Evolutionary conservation across 2,113 vertebrate species (phyloP), one percentile per base, ranked within the genome.

Genomic region (Neodon shergylaensis): DNA sequence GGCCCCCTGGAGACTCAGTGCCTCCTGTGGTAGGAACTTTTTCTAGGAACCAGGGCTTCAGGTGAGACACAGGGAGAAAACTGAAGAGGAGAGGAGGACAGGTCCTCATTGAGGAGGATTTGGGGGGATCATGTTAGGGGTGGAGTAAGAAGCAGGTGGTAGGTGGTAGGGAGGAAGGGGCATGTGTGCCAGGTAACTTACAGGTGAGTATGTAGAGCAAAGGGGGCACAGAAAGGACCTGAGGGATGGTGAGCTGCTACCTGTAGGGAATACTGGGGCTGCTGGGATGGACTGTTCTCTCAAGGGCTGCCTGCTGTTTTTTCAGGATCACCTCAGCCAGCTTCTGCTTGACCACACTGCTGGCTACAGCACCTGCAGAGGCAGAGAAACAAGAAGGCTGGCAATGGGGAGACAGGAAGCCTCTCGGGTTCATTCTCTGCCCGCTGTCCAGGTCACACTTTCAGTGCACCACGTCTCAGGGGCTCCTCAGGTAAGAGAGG

Each of bases 321-420:
- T 99, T 99, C 81, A 99, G 98, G 96, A 99, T 99, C 93, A 99
- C 99, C 95, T 99, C 99, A 0, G 99, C 99, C 95, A 99, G 98
- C 94, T 99, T 99, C 98, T 99, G 99, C 97, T 98, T 99, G 44
- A 99, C 99, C 88, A 98, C 98, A 0, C 99, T 99, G 98, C 99
- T 99, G 97, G 99, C 99, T 52, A 99, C 98, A 0, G 99, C 99
- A 98, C 99, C 99, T 99, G 96, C 81, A 49, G 21, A 88, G 49
- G 68, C 1, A 0, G 39, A 17, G 31, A 85, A 3, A 9, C 31
- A 24, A 36, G 52, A 3, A 49, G 54, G 42, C 1, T 31, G 39
- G n/a, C 61, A 44, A 52, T 2, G 22, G 82, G 42, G 7, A 47
- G 58, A 61, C 1, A n/a, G 74, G 31, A 10, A 12, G 47, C 39